Percentiles rank a stretch among this genome's conserved stretches.
Evolutionary conservation across 2,113 vertebrate species (phyloP).

Genomic region (Zootoca vivipara): DNA sequence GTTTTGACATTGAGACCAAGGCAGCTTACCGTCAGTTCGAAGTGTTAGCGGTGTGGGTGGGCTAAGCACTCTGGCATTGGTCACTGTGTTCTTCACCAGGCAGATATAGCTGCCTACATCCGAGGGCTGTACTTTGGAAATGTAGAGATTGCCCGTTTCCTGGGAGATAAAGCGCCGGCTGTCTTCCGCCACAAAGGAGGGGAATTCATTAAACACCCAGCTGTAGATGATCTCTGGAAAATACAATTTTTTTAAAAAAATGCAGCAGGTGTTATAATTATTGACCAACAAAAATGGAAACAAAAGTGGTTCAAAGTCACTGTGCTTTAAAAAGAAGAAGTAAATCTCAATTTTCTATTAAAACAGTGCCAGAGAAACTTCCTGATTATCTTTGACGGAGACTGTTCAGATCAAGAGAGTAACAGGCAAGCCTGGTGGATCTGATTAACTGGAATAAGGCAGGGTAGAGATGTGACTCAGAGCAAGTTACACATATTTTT

Average conservation of each 20-base stretch:
- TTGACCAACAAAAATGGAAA: not conserved
- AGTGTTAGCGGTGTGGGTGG: constrained; percentile 94
- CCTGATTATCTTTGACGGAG: too few species aligned
- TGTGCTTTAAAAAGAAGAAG: not conserved
- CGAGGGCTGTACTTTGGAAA: constrained; percentile 94
- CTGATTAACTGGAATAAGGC: too few species aligned
- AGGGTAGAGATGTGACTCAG: too few species aligned
- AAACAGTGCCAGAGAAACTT: not conserved
- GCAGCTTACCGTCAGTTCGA: constrained; percentile 89
- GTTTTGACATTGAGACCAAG: not conserved
- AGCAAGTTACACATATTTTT: too few species aligned
- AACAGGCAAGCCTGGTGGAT: too few species aligned
- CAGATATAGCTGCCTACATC: constrained; percentile 98
- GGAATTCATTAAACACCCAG: constrained; percentile 98
- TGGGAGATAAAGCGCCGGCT: constrained; percentile 97
- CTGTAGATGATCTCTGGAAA: constrained; percentile 93
- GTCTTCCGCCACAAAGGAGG: constrained; percentile 95
- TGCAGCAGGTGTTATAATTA: constrained; percentile 44
- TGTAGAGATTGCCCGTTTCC: constrained; percentile 95
- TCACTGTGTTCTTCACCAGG: constrained; percentile 93
- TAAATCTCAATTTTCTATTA: not conserved
- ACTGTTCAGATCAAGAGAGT: not conserved
- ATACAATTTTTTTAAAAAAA: constrained; percentile 11
- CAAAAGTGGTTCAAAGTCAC: not conserved
- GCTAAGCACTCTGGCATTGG: constrained; percentile 90